Evolutionary conservation across 2,113 vertebrate species (phyloP).

Genomic region (Marmota flaviventris): DNA sequence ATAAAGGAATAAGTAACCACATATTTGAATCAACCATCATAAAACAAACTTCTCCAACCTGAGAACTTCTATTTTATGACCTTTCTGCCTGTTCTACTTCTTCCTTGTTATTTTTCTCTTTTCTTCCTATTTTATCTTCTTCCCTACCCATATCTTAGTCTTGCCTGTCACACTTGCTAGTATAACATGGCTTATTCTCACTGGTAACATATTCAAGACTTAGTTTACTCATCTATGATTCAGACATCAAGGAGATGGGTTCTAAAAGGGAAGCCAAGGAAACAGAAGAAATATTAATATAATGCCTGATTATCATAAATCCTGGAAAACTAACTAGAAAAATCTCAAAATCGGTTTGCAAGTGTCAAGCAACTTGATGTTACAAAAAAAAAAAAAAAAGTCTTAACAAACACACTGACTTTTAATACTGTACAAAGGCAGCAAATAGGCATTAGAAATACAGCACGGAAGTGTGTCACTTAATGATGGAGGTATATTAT

Average conservation of each 20-base stretch:
- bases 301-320: slow-evolving; percentile 8
- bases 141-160: neutral
- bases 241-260: slow-evolving; percentile 31
- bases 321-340: neutral
- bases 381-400: neutral
- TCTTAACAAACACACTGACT: slow-evolving; percentile 51
- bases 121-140: neutral
- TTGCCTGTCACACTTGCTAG: neutral
- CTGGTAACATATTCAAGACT: neutral
- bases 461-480: neutral
- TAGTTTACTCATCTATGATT: slow-evolving; percentile 30
- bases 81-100: slow-evolving; percentile 1
- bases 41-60: neutral
- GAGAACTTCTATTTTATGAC: slow-evolving; percentile 12
- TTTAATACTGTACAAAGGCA: slow-evolving; percentile 55
- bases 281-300: slow-evolving; percentile 51
- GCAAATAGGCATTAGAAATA: slow-evolving; percentile 36
- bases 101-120: slow-evolving; percentile 2
- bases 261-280: slow-evolving; percentile 30
- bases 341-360: neutral
- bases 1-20: slow-evolving; percentile 12
- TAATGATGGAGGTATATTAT: neutral
- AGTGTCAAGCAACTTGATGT: slow-evolving; percentile 8
- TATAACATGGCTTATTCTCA: slow-evolving; percentile 26
- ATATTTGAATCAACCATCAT: slow-evolving; percentile 35